A percentile compares a stretch with the other conserved stretches of the same genome.
phyloP scores from a whole-genome alignment of 2,113 vertebrate species.

The Hymenochirus boettgeri region DNA sequence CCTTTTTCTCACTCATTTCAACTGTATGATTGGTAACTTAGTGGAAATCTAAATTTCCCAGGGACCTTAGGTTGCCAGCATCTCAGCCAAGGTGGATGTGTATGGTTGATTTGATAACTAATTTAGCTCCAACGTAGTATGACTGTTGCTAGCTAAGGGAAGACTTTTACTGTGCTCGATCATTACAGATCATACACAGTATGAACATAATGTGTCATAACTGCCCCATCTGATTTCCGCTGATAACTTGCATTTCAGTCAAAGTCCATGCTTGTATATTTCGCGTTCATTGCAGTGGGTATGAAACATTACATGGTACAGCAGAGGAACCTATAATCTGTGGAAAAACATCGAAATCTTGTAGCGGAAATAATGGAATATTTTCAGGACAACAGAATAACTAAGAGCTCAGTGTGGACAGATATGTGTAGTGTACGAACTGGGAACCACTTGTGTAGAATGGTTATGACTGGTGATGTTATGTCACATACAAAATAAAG shows the following conservation, averaged over 20 bases:
- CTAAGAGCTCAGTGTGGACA: too few species aligned
- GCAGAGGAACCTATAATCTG: too few species aligned
- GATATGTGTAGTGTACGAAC: too few species aligned
- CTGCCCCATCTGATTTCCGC: slow-evolving; percentile 71
- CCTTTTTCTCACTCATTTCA: slow-evolving; percentile 93
- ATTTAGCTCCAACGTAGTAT: slow-evolving; percentile 89
- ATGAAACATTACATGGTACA: slow-evolving; percentile 57
- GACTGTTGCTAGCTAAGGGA: slow-evolving; percentile 70
- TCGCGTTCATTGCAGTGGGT: slow-evolving; percentile 75
- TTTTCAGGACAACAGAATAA: too few species aligned
- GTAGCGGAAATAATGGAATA: too few species aligned
- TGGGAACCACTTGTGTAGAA: too few species aligned
- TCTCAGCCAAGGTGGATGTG: slow-evolving; percentile 72
- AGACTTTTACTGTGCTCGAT: slow-evolving; percentile 64
- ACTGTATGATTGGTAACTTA: slow-evolving; percentile 91
- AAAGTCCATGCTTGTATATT: slow-evolving; percentile 72
- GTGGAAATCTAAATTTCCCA: slow-evolving; percentile 90
- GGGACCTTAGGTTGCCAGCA: slow-evolving; percentile 76
- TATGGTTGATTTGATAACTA: slow-evolving; percentile 80
- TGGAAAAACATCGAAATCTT: too few species aligned
- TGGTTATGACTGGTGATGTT: too few species aligned
- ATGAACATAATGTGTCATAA: slow-evolving; percentile 78
- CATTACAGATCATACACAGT: slow-evolving; percentile 76
- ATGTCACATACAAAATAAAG: too few species aligned
- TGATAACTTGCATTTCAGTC: slow-evolving; percentile 62